Percentiles rank a stretch among this genome's conserved stretches.
Evolutionary conservation across 2,888 invertebrate genomes (phyloP).

Genomic region (Ochropleura plecta): DNA sequence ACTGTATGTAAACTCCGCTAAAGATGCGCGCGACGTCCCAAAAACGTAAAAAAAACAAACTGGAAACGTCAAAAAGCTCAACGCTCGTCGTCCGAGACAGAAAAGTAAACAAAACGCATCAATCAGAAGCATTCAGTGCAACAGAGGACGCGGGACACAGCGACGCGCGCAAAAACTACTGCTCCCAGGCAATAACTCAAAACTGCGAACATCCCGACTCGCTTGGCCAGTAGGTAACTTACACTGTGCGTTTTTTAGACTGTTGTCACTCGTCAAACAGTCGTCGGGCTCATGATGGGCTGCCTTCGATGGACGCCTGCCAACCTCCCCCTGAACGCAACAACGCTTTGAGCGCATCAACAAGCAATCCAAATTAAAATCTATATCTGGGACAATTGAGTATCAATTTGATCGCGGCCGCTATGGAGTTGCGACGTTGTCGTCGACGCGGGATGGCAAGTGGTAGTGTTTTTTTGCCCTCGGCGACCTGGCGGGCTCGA

Average conservation of each 20-base stretch:
- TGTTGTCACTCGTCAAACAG: constrained; percentile 89
- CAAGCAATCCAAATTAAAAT: constrained; percentile 44
- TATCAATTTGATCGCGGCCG: constrained; percentile 59
- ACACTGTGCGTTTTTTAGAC: constrained; percentile 86
- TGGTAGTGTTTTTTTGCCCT: constrained; percentile 89
- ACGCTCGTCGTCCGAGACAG: constrained; percentile 69
- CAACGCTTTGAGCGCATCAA: constrained; percentile 62
- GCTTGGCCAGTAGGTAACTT: constrained; percentile 82
- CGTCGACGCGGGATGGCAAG: constrained; percentile 71
- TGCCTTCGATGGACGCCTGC: constrained; percentile 89
- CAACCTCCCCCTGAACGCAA: constrained; percentile 75
- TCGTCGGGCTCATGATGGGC: constrained; percentile 88
- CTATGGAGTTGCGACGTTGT: constrained; percentile 65
- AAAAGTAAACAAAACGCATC: constrained; percentile 82
- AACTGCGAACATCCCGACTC: constrained; percentile 79
- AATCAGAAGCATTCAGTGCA: constrained; percentile 71
- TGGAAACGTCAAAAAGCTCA: constrained; percentile 69
- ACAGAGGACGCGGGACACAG: constrained; percentile 61
- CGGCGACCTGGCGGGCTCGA: constrained; percentile 88
- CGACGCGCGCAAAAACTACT: constrained; percentile 72
- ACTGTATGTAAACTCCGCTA: constrained; percentile 63
- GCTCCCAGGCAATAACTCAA: constrained; percentile 85
- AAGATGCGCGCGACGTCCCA: constrained; percentile 57
- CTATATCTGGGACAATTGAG: constrained; percentile 55
- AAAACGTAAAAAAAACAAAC: constrained; percentile 66